Percentiles rank a stretch among this genome's conserved stretches.
These are phyloP conservation scores for Phycodurus eques DNA, from an alignment of 2,113 vertebrate species.

Conservation along the genomic window DNA sequence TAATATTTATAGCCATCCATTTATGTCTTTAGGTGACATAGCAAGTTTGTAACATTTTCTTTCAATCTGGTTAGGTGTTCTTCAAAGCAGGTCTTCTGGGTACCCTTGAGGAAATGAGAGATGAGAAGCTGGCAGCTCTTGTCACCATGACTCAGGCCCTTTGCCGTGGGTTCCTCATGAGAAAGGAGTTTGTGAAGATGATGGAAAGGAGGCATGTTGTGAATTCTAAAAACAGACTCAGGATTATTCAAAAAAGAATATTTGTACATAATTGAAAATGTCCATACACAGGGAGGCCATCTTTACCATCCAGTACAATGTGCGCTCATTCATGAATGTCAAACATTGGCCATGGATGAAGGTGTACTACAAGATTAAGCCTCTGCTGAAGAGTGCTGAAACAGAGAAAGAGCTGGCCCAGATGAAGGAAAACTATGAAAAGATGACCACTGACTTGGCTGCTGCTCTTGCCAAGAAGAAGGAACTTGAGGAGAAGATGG, in stretches of 20 bases:
- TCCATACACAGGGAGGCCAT: constrained; percentile 43
- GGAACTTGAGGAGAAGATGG: constrained; percentile 59
- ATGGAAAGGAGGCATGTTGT: constrained; percentile 40
- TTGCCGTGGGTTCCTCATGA: constrained; percentile 52
- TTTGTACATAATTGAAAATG: not conserved
- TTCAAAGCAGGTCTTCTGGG: constrained; percentile 59
- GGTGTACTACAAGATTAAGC: constrained; percentile 67
- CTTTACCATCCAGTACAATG: constrained; percentile 53
- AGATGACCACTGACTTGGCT: constrained; percentile 52
- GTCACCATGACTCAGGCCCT: constrained; percentile 58
- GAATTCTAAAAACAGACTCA: not conserved
- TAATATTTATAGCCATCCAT: not conserved
- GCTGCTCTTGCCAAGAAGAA: constrained; percentile 53
- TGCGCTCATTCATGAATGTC: constrained; percentile 64
- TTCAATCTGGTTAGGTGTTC: constrained; percentile 38
- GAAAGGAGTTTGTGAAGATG: constrained; percentile 56
- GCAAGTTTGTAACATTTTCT: not conserved
- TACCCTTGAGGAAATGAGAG: constrained; percentile 60
- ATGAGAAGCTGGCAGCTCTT: constrained; percentile 50
- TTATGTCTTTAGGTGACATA: not conserved
- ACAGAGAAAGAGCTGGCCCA: constrained; percentile 47
- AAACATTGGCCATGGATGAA: constrained; percentile 69
- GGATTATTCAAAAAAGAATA: not conserved
- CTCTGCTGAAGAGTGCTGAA: constrained; percentile 59
- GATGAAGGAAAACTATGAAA: constrained; percentile 61